These are phyloP conservation scores for Aspidoscelis tigris DNA, from an alignment of 2,113 vertebrate species.

Conservation along the genomic window DNA sequence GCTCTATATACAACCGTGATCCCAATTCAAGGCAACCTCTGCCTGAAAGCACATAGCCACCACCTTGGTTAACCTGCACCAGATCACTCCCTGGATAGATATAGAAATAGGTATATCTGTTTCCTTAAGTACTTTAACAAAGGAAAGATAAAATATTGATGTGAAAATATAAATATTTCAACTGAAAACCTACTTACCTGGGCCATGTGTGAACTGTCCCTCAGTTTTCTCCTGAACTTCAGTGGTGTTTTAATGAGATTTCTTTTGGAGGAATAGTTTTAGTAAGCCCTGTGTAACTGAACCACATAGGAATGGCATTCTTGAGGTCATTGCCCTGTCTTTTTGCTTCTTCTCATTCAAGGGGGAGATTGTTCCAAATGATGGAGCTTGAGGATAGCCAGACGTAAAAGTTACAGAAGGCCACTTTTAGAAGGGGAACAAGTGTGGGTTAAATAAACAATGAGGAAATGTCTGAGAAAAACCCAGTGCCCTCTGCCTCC, in stretches of 20 bases:
- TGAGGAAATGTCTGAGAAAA: slow-evolving; percentile 23
- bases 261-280: slow-evolving; percentile 20
- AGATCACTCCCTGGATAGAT: not conserved
- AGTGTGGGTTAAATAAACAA: slow-evolving; percentile 13
- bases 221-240: slow-evolving; percentile 50
- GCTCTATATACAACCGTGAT: no score
- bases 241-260: slow-evolving; percentile 3
- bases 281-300: slow-evolving; percentile 37
- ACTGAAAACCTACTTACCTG: not conserved
- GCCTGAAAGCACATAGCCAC: no score
- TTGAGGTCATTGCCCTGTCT: slow-evolving; percentile 12
- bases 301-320: slow-evolving; percentile 17
- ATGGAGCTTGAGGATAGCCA: not conserved
- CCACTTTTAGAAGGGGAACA: not conserved
- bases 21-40: no score
- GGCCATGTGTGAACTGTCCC: not conserved
- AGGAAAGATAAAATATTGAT: no score
- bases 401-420: slow-evolving; percentile 6
- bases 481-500: not conserved
- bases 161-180: no score
- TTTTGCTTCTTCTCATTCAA: slow-evolving; percentile 18
- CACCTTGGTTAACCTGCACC: not conserved
- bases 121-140: no score
- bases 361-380: not conserved
- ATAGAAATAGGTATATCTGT: no score